Conservation (phyloP, 1,140 invertebrate species). For the Lordiphosa collinella region DNA sequence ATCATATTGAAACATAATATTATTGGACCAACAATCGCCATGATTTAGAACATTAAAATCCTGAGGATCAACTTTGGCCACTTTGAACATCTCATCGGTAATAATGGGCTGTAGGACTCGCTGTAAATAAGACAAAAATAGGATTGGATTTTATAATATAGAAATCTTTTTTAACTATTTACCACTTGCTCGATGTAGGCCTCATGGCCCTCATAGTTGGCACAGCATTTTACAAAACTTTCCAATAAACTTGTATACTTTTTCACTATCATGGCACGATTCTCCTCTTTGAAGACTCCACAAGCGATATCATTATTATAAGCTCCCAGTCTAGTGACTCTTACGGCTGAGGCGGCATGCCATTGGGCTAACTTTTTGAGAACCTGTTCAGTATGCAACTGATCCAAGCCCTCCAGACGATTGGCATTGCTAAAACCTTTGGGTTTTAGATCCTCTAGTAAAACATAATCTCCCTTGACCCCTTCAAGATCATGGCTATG, state of each 20-base stretch:
- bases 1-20: constrained; percentile 84
- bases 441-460: constrained; percentile 81
- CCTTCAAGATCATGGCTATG: constrained; percentile 32
- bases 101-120: constrained; percentile 8
- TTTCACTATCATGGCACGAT: constrained; percentile 19
- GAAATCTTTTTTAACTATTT: neutral
- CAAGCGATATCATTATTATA: constrained; percentile 17
- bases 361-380: constrained; percentile 81
- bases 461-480: constrained; percentile 49
- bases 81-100: constrained; percentile 27
- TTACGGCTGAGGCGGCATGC: constrained; percentile 80
- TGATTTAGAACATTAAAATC: constrained; percentile 84
- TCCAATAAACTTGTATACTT: constrained; percentile 21
- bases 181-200: constrained; percentile 54
- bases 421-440: constrained; percentile 79
- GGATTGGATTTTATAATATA: too few relatives aligned
- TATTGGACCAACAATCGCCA: constrained; percentile 81
- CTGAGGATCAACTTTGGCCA: constrained; percentile 60
- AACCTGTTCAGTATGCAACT: constrained; percentile 79
- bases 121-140: constrained; percentile 3
- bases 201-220: constrained; percentile 33
- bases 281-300: constrained; percentile 43
- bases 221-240: constrained; percentile 36
- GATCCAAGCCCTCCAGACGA: constrained; percentile 80
- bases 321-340: constrained; percentile 80